Evolutionary conservation across 2,113 vertebrate genomes (phyloP), one percentile per base, ranked within the genome.

Genomic region (Pluvialis apricaria): DNA sequence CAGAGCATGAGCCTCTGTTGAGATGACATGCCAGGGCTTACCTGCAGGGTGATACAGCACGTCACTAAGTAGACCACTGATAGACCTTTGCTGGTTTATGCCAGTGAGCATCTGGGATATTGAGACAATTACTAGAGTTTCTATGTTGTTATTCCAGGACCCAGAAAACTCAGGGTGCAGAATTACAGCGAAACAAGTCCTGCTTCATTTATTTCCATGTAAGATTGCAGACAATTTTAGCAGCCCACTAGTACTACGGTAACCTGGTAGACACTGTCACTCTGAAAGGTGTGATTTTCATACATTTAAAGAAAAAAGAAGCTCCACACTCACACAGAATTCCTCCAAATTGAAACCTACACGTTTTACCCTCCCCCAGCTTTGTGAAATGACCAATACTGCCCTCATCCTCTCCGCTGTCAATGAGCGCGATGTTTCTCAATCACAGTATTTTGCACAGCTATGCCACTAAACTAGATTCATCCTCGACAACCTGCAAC

Each of bases 401-500:
- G 22, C 21, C 15, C n/a, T 32, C 40, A 31, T 32, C 18, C 18
- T 68, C 58, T 45, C 47, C 57, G 26, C 61, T 76, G 28, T 24
- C 60, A 47, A 0, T 13, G 12, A 47, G 8, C 2, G 24, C 6
- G 42, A 2, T 31, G 32, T 38, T 89, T 68, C 38, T 21, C 26
- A 55, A n/a, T 17, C 26, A 42, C 44, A 31, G 2, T 6, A 11
- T 61, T 92, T 62, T 58, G 13, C 31, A 70, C 55, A 45, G 58
- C 49, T 69, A 31, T 60, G 28, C 14, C 44, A 31, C 31, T 49
- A 11, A 11, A 25, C 60, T 11, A 34, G n/a, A 68, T 52, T 34
- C 0, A 0, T 44, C 47, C 80, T 86, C 4, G 4, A 10, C 26
- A 31, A 87, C 49, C 24, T 71, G 52, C 38, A 24, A 61, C 20